Evolutionary conservation across 2,113 vertebrate genomes (phyloP).

Genomic region (Laterallus jamaicensis): DNA sequence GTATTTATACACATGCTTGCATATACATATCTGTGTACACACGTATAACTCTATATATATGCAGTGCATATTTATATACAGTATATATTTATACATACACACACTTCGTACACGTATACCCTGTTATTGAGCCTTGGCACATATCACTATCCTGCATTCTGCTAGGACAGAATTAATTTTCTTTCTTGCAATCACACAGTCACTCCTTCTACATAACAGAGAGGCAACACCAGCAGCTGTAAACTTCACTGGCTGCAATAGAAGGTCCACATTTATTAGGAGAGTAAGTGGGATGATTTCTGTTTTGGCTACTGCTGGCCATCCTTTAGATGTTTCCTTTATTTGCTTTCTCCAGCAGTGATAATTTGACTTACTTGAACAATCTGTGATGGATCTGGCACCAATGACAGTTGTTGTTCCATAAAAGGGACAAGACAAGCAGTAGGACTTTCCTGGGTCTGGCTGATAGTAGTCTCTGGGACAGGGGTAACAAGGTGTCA

Average conservation of each 20-base stretch:
- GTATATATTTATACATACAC: no score
- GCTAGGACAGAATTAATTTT: no score
- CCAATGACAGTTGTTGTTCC: conserved; percentile 90
- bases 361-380: conserved; percentile 86
- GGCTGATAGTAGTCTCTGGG: conserved; percentile 97
- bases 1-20: background rate
- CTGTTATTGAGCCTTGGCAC: background rate
- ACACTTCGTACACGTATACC: background rate
- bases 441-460: conserved; percentile 90
- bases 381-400: conserved; percentile 90
- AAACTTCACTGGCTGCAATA: background rate
- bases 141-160: no score
- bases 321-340: background rate
- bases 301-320: background rate
- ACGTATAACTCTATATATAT: background rate
- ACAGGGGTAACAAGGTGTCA: conserved; percentile 92
- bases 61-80: background rate
- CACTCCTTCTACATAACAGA: background rate
- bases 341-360: background rate
- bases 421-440: conserved; percentile 95
- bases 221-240: background rate
- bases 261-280: background rate
- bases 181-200: background rate
- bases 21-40: background rate
- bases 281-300: background rate